Evolutionary conservation across 2,113 vertebrate species (phyloP).

Genomic region (Cathartes aura): DNA sequence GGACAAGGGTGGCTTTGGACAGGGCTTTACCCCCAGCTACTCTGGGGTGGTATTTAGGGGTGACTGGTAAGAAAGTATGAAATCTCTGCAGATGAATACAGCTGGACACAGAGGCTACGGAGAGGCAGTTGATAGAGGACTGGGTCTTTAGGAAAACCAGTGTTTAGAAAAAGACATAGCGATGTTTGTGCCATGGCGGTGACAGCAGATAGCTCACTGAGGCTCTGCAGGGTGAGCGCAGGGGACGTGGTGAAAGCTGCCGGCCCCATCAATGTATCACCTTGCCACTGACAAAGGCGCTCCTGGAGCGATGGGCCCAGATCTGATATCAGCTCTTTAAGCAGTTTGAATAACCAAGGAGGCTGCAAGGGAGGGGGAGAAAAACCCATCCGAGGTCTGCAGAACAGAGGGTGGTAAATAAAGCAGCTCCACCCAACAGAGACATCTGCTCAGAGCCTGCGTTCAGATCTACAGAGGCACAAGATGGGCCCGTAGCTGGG

Average conservation of each 20-base stretch:
- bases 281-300: not conserved
- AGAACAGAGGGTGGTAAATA: not conserved
- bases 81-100: not conserved
- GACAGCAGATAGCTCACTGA: not conserved
- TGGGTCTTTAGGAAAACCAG: not conserved
- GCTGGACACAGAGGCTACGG: not conserved
- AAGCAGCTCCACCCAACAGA: not conserved
- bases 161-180: not conserved
- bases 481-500: not conserved
- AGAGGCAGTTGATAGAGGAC: not conserved
- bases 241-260: not conserved
- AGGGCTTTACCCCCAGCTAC: not conserved
- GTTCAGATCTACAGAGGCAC: not conserved
- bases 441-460: not conserved
- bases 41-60: not conserved
- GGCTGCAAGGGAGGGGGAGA: not conserved
- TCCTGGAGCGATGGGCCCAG: not conserved
- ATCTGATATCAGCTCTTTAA: not conserved
- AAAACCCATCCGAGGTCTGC: not conserved
- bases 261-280: not conserved
- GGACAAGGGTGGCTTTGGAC: not conserved
- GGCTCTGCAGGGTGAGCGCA: not conserved
- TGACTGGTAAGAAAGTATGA: not conserved
- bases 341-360: not conserved
- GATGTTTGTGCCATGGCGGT: not conserved